A percentile compares a stretch with the other conserved stretches of the same genome.
These are phyloP conservation scores for Amorpha juglandis DNA, from an alignment of 2,888 invertebrate species.

Conservation along the genomic window DNA sequence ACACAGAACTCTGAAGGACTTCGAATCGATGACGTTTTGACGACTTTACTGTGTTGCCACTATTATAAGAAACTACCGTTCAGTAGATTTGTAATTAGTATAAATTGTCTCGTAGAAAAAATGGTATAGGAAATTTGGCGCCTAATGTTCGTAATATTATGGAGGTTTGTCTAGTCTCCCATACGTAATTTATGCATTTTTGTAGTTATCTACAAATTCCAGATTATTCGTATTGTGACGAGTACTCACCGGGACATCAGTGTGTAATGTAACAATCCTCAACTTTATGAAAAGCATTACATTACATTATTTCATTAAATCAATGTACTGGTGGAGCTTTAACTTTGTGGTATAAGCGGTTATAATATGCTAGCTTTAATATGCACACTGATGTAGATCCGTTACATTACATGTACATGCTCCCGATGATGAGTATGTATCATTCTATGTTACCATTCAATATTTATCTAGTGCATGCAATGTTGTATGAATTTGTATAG, in stretches of 20 bases:
- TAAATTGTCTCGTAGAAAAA: conserved; percentile 4
- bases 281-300: not conserved
- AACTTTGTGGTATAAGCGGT: not conserved
- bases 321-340: too few species aligned
- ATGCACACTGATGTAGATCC: not conserved
- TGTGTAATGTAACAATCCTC: not conserved
- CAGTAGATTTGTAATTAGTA: conserved; percentile 2
- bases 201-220: conserved; percentile 7
- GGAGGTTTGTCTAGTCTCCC: not conserved
- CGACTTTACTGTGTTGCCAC: not conserved
- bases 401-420: not conserved
- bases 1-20: not conserved
- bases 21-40: conserved; percentile 2
- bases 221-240: not conserved
- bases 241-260: not conserved
- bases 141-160: conserved; percentile 18
- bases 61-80: not conserved
- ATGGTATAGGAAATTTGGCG: conserved; percentile 8
- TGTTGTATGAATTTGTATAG: conserved; percentile 19
- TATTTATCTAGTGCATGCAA: not conserved
- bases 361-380: not conserved
- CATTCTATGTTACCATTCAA: not conserved
- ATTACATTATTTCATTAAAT: not conserved
- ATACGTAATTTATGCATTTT: conserved; percentile 14
- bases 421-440: not conserved